Evolutionary conservation across 2,113 vertebrate species (phyloP).

Genomic region (Clinocottus analis): DNA sequence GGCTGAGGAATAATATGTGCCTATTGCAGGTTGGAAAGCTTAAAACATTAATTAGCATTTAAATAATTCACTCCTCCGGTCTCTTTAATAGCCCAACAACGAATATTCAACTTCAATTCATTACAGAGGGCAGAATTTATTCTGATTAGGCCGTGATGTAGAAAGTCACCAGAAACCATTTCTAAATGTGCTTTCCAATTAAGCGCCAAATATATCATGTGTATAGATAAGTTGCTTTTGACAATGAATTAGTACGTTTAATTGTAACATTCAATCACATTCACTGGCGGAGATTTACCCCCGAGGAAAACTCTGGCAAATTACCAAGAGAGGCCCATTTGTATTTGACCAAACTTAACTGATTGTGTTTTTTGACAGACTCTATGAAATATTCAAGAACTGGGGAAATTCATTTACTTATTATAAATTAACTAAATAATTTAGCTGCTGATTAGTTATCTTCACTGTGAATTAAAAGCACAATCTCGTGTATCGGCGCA

Average conservation of each 20-base stretch:
- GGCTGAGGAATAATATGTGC: constrained; percentile 66
- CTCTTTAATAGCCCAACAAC: constrained; percentile 74
- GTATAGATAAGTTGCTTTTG: constrained; percentile 80
- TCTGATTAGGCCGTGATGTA: constrained; percentile 64
- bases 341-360: constrained; percentile 80
- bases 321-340: constrained; percentile 75
- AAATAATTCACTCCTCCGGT: constrained; percentile 78
- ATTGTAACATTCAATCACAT: constrained; percentile 83
- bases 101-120: constrained; percentile 75
- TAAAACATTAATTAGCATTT: constrained; percentile 82
- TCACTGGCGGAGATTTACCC: constrained; percentile 67
- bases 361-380: constrained; percentile 76
- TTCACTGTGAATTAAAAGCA: constrained; percentile 58
- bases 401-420: constrained; percentile 75
- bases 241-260: constrained; percentile 81
- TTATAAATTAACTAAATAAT: constrained; percentile 81
- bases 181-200: constrained; percentile 79
- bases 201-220: constrained; percentile 79
- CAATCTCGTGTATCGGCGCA: constrained; percentile 52
- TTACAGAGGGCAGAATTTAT: constrained; percentile 66
- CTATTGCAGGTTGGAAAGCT: constrained; percentile 72
- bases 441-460: constrained; percentile 74
- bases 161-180: constrained; percentile 68
- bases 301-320: constrained; percentile 71
- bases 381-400: constrained; percentile 81